phyloP scores from a whole-genome alignment of 2,888 invertebrate genomes.

The Erebia aethiops region DNA sequence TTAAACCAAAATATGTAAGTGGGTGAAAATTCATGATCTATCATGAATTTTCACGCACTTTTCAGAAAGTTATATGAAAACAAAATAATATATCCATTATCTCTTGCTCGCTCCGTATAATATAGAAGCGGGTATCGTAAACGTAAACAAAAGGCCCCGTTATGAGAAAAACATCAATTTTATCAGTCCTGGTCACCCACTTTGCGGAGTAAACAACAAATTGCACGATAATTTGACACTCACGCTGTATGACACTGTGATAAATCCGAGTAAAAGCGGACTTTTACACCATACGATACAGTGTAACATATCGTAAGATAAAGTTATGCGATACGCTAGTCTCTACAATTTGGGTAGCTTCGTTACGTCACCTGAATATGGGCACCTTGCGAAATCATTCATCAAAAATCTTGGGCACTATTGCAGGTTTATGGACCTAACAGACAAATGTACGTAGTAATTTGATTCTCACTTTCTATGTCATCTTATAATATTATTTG shows the following conservation, averaged over 20 bases:
- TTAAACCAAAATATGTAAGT: neutral
- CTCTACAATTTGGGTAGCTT: neutral
- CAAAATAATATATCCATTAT: neutral
- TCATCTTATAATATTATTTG: no score
- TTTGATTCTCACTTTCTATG: no score
- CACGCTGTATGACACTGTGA: conserved; percentile 3
- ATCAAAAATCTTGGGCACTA: no score
- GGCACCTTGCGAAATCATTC: no score
- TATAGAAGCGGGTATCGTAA: neutral
- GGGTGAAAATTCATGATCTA: neutral
- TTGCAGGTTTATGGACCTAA: no score
- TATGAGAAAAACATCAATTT: conserved; percentile 13
- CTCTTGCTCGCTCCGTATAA: neutral
- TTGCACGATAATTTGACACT: conserved; percentile 14
- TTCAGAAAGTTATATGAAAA: neutral
- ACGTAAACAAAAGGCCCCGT: conserved; percentile 19
- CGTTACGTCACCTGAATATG: neutral
- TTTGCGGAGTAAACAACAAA: conserved; percentile 16
- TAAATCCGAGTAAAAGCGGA: neutral
- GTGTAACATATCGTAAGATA: no score
- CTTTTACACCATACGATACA: neutral
- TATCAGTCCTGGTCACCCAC: conserved; percentile 37
- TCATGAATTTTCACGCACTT: no score
- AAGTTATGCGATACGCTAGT: neutral
- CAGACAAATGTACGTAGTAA: no score